phyloP scores from a whole-genome alignment of 2,797 vertebrate genomes.

The Clamator glandarius region DNA sequence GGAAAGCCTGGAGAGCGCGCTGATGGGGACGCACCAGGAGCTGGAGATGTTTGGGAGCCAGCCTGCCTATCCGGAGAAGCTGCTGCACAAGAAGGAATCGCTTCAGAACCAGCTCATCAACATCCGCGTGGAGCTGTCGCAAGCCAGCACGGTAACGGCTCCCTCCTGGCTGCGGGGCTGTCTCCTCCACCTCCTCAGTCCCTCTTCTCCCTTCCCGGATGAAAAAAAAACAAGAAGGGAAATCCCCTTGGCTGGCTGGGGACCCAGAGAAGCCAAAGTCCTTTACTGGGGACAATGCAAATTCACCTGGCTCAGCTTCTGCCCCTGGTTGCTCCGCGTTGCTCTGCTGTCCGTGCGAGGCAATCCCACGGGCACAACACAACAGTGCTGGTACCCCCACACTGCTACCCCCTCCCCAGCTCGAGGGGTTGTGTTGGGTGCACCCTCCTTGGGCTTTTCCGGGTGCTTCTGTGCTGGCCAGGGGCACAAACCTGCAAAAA shows the following conservation, averaged over 20 bases:
- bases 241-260: background rate
- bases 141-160: slow-evolving; percentile 88
- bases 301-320: too few species aligned
- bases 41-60: slow-evolving; percentile 92
- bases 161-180: background rate
- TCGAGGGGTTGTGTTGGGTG: fast-evolving
- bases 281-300: background rate
- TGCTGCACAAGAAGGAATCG: slow-evolving; percentile 91
- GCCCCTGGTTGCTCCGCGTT: fast-evolving
- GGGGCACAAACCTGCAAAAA: background rate
- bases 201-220: background rate
- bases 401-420: background rate
- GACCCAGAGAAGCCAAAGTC: background rate
- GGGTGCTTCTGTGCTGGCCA: background rate
- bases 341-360: background rate
- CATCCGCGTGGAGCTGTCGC: slow-evolving; percentile 93
- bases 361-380: too few species aligned
- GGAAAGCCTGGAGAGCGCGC: slow-evolving; percentile 92
- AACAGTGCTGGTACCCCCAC: too few species aligned
- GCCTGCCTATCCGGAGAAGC: slow-evolving; percentile 85
- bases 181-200: fast-evolving
- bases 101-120: slow-evolving; percentile 96
- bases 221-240: background rate
- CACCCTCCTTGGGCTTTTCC: background rate
- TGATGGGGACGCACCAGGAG: slow-evolving; percentile 94